Conservation (phyloP, 2,888 invertebrate genomes). For the Cenopis cana region DNA sequence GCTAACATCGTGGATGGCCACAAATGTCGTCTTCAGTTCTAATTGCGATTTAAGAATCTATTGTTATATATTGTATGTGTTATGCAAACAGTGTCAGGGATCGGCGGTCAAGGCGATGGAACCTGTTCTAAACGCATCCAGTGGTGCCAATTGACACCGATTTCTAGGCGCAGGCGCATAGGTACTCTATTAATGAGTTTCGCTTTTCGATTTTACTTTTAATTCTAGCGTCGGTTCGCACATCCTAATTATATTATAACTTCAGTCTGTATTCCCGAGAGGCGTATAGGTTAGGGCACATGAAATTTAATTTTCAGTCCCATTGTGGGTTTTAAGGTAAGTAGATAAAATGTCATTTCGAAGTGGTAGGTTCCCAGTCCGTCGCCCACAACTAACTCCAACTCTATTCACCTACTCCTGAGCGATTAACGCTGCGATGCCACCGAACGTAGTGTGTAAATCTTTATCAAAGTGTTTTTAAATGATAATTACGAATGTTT, state of each 20-base stretch:
- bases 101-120: constrained; percentile 75
- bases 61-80: constrained; percentile 41
- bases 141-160: constrained; percentile 33
- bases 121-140: constrained; percentile 48
- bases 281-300: no score
- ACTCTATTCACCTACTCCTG: neutral
- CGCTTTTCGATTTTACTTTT: neutral
- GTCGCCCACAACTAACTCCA: no score
- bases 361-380: no score
- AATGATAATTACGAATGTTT: neutral
- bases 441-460: neutral
- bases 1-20: constrained; percentile 34
- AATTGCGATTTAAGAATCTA: constrained; percentile 36
- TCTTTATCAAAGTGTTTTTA: neutral
- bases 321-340: no score
- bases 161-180: constrained; percentile 31
- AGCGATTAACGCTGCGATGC: no score
- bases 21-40: constrained; percentile 35
- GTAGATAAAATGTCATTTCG: neutral
- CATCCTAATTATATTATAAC: no score
- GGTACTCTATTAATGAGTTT: constrained; percentile 4
- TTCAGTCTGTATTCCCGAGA: no score
- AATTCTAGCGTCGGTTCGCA: neutral
- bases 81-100: constrained; percentile 74
- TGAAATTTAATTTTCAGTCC: no score